These are phyloP conservation scores for Thyatira batis DNA, from an alignment of 2,888 invertebrate species.

Conservation along the genomic window DNA sequence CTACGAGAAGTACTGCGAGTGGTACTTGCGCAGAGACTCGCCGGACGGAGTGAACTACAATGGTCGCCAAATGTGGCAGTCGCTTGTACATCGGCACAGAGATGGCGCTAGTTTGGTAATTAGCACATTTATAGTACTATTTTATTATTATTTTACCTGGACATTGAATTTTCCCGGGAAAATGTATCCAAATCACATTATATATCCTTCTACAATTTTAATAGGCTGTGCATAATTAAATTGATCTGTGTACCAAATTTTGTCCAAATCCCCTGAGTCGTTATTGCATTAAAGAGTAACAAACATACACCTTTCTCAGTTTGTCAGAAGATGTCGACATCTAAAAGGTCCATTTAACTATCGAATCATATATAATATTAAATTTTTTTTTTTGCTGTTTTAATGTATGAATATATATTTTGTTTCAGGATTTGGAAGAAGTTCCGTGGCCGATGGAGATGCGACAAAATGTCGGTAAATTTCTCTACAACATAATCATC, in stretches of 20 bases:
- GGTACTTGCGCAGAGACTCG: slow-evolving; percentile 79
- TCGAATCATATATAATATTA: not conserved
- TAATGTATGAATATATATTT: not conserved
- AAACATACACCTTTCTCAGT: too few relatives aligned
- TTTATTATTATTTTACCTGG: not conserved
- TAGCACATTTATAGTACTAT: slow-evolving; percentile 2
- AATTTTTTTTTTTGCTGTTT: too few relatives aligned
- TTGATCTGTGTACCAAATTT: too few relatives aligned
- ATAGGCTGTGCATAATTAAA: too few relatives aligned
- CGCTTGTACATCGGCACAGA: slow-evolving; percentile 77
- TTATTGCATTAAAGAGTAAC: too few relatives aligned
- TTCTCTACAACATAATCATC: slow-evolving; percentile 93
- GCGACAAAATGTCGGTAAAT: slow-evolving; percentile 87
- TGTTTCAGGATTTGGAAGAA: slow-evolving; percentile 75
- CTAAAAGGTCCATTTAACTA: too few relatives aligned
- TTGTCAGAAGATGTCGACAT: too few relatives aligned
- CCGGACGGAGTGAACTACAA: slow-evolving; percentile 68
- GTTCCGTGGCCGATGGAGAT: slow-evolving; percentile 86
- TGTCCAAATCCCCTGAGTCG: too few relatives aligned
- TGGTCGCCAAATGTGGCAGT: slow-evolving; percentile 88
- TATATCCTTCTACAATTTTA: too few relatives aligned
- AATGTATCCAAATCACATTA: too few relatives aligned
- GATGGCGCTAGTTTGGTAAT: slow-evolving; percentile 78
- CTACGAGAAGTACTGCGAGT: slow-evolving; percentile 85
- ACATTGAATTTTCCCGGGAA: too few relatives aligned